These are phyloP conservation scores for Peromyscus melanophrys DNA, from an alignment of 2,797 vertebrate genomes.

Conservation along the genomic window DNA sequence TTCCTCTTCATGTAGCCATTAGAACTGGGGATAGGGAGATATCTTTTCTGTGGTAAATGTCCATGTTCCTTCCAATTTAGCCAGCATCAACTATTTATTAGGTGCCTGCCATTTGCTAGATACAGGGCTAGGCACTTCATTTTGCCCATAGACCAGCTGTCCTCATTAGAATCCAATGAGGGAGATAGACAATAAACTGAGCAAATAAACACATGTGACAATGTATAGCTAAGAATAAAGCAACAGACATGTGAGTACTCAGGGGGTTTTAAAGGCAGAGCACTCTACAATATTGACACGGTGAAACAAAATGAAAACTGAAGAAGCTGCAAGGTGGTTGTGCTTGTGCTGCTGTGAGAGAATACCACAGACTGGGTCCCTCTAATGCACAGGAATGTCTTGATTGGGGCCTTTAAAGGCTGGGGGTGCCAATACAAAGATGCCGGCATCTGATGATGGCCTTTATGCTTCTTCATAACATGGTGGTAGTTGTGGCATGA, in stretches of 20 bases:
- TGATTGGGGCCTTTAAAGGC: not conserved
- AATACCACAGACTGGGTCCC: not conserved
- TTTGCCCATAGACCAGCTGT: slow-evolving; percentile 7
- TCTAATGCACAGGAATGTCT: not conserved
- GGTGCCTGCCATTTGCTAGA: not conserved
- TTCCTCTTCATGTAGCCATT: slow-evolving; percentile 16
- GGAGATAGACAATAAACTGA: not conserved
- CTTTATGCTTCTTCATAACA: not conserved
- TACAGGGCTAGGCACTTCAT: not conserved
- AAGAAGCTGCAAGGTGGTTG: not conserved
- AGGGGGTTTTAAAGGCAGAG: slow-evolving; percentile 16
- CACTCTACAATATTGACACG: not conserved
- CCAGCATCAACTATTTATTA: slow-evolving; percentile 41
- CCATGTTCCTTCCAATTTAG: not conserved
- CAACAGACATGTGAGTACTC: not conserved
- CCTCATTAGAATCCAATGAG: slow-evolving; percentile 29
- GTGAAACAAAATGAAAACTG: not conserved
- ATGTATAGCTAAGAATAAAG: not conserved
- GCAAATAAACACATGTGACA: not conserved
- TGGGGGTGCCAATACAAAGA: not conserved
- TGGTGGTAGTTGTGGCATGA: too few relatives aligned
- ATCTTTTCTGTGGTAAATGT: not conserved
- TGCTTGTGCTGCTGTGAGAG: not conserved
- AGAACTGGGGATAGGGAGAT: not conserved
- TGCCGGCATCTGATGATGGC: not conserved